phyloP scores from a whole-genome alignment of 2,113 vertebrate species.

The Hassar affinis region DNA sequence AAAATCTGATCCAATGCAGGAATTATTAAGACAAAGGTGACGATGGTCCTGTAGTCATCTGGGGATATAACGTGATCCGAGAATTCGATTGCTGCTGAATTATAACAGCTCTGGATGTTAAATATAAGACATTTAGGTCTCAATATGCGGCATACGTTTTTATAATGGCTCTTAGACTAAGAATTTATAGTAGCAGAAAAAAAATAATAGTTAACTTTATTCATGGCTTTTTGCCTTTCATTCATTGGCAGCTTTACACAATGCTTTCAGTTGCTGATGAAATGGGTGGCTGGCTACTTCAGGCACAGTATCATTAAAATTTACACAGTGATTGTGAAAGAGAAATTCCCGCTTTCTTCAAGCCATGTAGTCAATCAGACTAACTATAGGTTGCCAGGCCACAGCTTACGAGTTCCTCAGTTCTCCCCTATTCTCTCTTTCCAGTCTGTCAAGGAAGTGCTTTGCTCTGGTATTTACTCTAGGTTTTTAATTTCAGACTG shows the following conservation, averaged over 20 bases:
- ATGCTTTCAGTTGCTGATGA: background rate
- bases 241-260: conserved; percentile 11
- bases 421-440: background rate
- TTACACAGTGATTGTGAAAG: background rate
- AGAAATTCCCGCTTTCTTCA: background rate
- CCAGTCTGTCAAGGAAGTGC: background rate
- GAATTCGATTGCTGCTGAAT: background rate
- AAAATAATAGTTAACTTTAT: background rate
- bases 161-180: background rate
- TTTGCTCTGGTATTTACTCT: conserved; percentile 22
- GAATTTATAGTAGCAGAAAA: background rate
- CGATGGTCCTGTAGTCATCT: background rate
- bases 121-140: background rate
- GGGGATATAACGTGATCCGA: no score
- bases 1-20: background rate
- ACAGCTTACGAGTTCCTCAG: background rate
- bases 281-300: background rate
- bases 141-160: background rate
- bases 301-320: background rate
- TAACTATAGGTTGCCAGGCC: background rate
- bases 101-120: background rate
- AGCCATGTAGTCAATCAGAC: background rate
- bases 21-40: background rate
- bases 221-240: background rate
- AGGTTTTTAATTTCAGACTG: conserved; percentile 34